These are phyloP conservation scores for Oreochromis spilurus DNA, from an alignment of 2,113 vertebrate species.

Conservation along the genomic window DNA sequence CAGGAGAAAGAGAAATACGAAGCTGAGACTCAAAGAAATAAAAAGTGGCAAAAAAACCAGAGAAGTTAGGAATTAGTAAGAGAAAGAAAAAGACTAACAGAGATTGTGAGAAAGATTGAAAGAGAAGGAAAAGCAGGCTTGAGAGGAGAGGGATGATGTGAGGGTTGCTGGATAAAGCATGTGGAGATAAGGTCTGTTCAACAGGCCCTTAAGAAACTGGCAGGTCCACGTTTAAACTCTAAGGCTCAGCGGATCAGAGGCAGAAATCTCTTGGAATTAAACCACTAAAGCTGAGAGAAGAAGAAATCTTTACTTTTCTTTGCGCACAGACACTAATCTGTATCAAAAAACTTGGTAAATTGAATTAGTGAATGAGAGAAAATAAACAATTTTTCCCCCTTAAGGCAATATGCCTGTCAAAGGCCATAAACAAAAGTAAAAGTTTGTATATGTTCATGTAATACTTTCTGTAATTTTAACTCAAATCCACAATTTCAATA, in stretches of 20 bases:
- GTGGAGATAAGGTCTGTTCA: slow-evolving; percentile 40
- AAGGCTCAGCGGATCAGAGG: slow-evolving; percentile 39
- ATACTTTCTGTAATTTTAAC: not conserved
- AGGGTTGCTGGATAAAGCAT: slow-evolving; percentile 20
- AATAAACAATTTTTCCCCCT: accelerated
- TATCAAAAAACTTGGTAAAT: not conserved
- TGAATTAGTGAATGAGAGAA: not conserved
- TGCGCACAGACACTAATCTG: not conserved
- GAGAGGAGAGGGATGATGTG: not conserved
- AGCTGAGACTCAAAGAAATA: not conserved
- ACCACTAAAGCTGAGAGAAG: slow-evolving; percentile 14
- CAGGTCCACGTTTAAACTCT: slow-evolving; percentile 39
- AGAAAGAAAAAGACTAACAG: not conserved
- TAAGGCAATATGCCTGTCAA: not conserved
- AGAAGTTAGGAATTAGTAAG: not conserved
- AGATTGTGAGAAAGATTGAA: not conserved
- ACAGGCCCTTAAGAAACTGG: slow-evolving; percentile 41
- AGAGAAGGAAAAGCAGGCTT: not conserved
- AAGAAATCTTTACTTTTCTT: slow-evolving; percentile 4
- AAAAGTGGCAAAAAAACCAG: not conserved
- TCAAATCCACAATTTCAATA: not conserved
- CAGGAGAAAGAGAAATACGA: not conserved
- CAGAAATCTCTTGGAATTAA: slow-evolving; percentile 49
- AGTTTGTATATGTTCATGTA: not conserved
- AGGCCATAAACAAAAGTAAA: not conserved